Evolutionary conservation across 2,113 vertebrate genomes (phyloP), one percentile per base, ranked within the genome.

Genomic region (Stomatorhinus ivindoensis): DNA sequence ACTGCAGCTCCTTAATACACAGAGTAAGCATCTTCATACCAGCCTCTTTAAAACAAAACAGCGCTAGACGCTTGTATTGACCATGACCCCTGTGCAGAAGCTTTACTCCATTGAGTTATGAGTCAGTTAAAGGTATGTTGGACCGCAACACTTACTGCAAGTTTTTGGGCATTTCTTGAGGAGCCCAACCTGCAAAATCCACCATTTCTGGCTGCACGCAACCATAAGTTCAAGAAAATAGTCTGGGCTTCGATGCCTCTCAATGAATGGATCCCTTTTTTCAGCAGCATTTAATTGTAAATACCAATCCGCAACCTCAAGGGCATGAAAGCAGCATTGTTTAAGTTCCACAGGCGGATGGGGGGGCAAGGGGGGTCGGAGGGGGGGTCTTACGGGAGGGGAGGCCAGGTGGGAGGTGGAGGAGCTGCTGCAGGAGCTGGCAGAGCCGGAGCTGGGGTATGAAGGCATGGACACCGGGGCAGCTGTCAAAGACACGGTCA

Each of bases 381-480:
- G 11, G n/a, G 11, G n/a, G 21, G 87, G 90, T 96, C 97, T 93
- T 94, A 99, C 98, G 13, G 96, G 97, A 47, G 97, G 96, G 13
- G 97, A 98, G 58, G 97, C 97, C 91, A 96, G 94, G 90, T 98
- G 97, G n/a, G 97, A 98, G 7, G 97, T 96, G 69, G 97, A 97
- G 58, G 97, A 99, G 93, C 97, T 96, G 93, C 97, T 96, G 80
- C 96, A 98, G 88, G 97, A 98, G 91, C 97, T 98, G 83, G 94
- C 97, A 0, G 97, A 98, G 42, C 96, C 96, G 4, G 96, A 97
- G 89, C 96, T 96, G 2, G 97, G 97, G 80, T 96, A 97, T 0
- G 96, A 96, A 90, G 96, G 95, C 94, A 97, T 93, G 9, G 97
- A 96, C 94, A 97, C 95, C 0, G 97, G 96, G 73, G 96, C 96